Evolutionary conservation across 2,797 vertebrate species (phyloP), one percentile per base, ranked within the genome.

Genomic region (Choloepus didactylus): DNA sequence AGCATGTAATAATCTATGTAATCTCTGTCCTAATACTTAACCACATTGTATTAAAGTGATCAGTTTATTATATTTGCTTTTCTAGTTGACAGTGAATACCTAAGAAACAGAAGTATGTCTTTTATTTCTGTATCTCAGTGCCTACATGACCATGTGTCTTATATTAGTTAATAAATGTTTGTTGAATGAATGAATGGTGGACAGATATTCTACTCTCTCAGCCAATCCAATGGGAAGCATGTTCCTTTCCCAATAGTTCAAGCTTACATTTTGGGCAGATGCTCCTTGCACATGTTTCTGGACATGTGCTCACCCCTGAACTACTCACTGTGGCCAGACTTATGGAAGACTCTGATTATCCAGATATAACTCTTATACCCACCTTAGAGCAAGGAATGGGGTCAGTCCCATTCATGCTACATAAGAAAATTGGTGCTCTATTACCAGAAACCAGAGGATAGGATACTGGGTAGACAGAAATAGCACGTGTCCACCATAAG

Each of bases 31-130:
- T 73, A 51, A 94, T 44, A 51, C 18, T 44, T 19, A 35, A 15
- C n/a, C 41, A 73, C 8, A 23, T 67, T 77, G 79, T 89, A 31
- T 73, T 75, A 38, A 79, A 92, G 51, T 54, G 31, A 38, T 83
- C 31, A 27, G 5, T 79, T 85, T 54, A 38, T 15, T 94, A 87
- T 91, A 82, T 83, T 96, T 90, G 29, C 27, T 67, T 92, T 38
- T 77, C 11, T 15, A 82, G 21, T 72, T 91, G 44, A 66, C 23
- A 51, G 15, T 69, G 25, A 70, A 77, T 64, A 70, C 27, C 21
- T 64, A 21, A 70, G 83, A 59, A 76, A 59, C 21, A 94, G 89
- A 95, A 69, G 85, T 69, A 27, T 27, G n/a, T 75, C 18, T 83
- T 86, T 81, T 75, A 54, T 51, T 94, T 75, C 49, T 87, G 35